Evolutionary conservation across 2,797 vertebrate genomes (phyloP), one percentile per base, ranked within the genome.

Genomic region (Iguana delicatissima): DNA sequence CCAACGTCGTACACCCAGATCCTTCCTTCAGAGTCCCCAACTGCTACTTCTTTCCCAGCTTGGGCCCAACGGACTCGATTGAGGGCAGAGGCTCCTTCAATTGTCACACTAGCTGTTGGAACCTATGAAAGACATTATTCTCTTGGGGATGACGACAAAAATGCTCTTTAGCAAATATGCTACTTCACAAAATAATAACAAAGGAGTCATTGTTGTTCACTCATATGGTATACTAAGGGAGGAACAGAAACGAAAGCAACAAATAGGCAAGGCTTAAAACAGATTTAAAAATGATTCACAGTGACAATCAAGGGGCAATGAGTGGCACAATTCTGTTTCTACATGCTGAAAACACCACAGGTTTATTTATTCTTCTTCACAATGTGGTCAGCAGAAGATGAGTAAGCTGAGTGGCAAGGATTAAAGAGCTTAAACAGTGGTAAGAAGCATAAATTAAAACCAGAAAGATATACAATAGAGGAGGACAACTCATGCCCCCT

Each of bases 1-100:
- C 99, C 99, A 26, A 98, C 98, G 7, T 99, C 99, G 32, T 99
- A 99, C 97, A 99, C 98, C 99, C 99, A 99, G 86, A 99, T 98
- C 12, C 98, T 98, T 32, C 99, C 99, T 95, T 99, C 99, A 0
- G 99, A 99, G 95, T 99, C 99, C 0, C 99, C 99, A 67, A 99
- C 99, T 0, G 99, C 98, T 16, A 99, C 98, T 94, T 99, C 99
- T 96, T 98, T 99, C 84, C 99, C 99, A 82, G 98, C 98, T 7
- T 99, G 98, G 0, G 98, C 98, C 99, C 99, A 99, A 89, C 98
- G 98, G 32, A 99, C 99, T 10, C 98, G 97, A 96, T 99, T 99
- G 76, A 99, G 98, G 85, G 99, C 99, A 0, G 99, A 98, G 0
- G 99, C 98, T 69, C 99, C 99, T 96, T 99, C 99, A 0, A 99